Conservation (phyloP, 2,888 invertebrate species). For the Erannis defoliaria region DNA sequence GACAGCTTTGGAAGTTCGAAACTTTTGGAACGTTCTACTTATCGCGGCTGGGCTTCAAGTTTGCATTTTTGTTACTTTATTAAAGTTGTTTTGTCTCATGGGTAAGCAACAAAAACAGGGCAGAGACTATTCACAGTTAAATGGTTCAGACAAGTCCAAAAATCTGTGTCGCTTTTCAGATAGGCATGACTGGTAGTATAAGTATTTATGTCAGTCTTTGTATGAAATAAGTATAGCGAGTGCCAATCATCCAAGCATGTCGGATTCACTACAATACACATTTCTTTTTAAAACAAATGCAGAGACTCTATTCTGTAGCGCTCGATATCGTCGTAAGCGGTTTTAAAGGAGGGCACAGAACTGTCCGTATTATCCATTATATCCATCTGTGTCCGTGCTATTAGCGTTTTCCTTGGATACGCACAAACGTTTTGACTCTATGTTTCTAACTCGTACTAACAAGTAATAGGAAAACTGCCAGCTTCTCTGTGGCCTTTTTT, state of each 20-base stretch:
- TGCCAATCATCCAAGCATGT: neutral
- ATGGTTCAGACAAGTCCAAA: no score
- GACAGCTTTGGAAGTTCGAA: neutral
- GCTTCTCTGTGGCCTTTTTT: no score
- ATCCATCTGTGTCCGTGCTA: no score
- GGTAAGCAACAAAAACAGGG: neutral
- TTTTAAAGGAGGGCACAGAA: no score
- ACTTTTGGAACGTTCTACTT: neutral
- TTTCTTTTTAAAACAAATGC: neutral
- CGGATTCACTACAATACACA: neutral
- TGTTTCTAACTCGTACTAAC: no score
- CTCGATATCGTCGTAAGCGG: neutral
- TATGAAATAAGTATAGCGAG: neutral
- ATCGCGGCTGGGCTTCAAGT: neutral
- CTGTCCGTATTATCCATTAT: no score
- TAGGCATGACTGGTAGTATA: no score
- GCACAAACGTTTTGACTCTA: no score
- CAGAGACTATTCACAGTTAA: neutral
- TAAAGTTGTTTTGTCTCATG: neutral
- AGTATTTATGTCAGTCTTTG: neutral
- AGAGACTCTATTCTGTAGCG: neutral
- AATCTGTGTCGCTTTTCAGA: no score
- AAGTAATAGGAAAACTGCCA: no score
- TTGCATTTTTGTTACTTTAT: neutral
- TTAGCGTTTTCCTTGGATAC: no score